Base-by-base conservation (phyloP, 2,113 vertebrate genomes). In the Spermophilus dauricus region DNA sequence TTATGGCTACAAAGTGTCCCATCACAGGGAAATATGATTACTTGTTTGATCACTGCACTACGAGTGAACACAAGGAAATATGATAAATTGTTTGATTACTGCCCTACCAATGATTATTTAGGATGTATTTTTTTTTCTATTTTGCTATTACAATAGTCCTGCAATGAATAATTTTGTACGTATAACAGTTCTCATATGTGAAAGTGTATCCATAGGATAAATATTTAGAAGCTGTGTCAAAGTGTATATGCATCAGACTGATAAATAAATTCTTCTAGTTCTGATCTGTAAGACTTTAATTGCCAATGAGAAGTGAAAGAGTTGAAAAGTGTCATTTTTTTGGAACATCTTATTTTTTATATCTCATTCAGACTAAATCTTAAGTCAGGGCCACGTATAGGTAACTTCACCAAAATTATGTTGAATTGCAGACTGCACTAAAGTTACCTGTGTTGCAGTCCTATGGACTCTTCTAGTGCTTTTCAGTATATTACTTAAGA, bases 91-190 rank as follows among this genome's bases (percentile, higher is more conserved):
- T 82, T 72, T 94, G 48, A 78, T 90, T 67, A 84, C 20, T 94
- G 51, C 22, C 28, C 56, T 88, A 26, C 83, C 56, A 75, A 1
- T 88, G 22, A 82, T 69, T 18, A 85, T 69, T 95, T 88, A 30
- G 12, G 9, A 86, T 94, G 34, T 69, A 63, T 85, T 96, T 96
- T 56, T 96, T 96, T 96, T 73, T 89, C 2, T 94, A 53, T 78
- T 90, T 95, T 94, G 81, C 17, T 82, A 5, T 94, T 63, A 70
- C 2, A 82, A 67, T 37, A 91, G 18, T 48, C 42, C 53, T 94
- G 8, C 22, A 39, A 48, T 58, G 14, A 28, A n/a, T 88, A 84
- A 65, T 72, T 96, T 67, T 89, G 67, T 91, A 61, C 8, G 20
- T 81, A 4, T n/a, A 70, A 89, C 39, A 77, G 67, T 88, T 97